phyloP scores from a whole-genome alignment of 1,140 invertebrate genomes.

The Camponotus floridanus region DNA sequence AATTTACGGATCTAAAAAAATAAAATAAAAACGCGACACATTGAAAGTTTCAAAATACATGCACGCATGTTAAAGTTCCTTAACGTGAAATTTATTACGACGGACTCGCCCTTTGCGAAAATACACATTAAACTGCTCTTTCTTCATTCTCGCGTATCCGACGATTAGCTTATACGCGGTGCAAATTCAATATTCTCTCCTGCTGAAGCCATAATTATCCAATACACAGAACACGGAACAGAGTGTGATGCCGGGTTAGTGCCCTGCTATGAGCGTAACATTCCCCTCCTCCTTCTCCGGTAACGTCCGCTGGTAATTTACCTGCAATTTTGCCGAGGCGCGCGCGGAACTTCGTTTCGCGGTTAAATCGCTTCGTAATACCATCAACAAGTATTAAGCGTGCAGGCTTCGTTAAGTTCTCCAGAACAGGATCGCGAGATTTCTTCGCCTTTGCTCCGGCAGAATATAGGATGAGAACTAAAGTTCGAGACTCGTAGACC shows the following conservation, averaged over 20 bases:
- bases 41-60: background rate
- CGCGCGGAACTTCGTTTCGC: conserved; percentile 55
- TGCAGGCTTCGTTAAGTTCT: background rate
- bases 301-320: conserved; percentile 62
- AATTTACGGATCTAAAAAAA: background rate
- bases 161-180: conserved; percentile 10
- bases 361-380: conserved; percentile 28
- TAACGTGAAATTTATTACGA: background rate
- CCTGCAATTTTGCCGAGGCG: background rate
- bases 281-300: background rate
- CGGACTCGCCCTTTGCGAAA: background rate
- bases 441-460: conserved; percentile 5
- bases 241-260: conserved; percentile 25
- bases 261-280: conserved; percentile 45
- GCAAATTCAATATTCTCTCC: conserved; percentile 58
- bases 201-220: conserved; percentile 47
- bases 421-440: background rate
- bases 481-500: background rate
- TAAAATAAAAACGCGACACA: background rate
- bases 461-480: too few species aligned
- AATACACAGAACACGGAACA: conserved; percentile 23
- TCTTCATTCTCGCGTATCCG: background rate
- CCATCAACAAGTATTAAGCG: conserved; percentile 36
- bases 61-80: conserved; percentile 7
- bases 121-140: background rate